A percentile compares a stretch with the other conserved stretches of the same genome.
phyloP scores from a whole-genome alignment of 2,113 vertebrate species.

The Chitala chitala region DNA sequence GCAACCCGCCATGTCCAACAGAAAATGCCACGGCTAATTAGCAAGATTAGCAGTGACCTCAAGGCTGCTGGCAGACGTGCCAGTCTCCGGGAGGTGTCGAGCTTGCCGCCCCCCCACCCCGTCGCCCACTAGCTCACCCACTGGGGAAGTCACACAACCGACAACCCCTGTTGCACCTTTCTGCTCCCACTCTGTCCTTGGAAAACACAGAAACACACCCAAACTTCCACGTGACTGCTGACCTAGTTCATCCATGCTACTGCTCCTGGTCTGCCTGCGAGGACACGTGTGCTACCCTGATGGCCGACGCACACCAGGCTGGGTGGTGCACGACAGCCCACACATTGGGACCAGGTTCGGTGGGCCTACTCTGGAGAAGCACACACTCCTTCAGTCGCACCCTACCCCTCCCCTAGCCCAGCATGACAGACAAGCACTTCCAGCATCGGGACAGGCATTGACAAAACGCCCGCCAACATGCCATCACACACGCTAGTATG shows the following conservation, averaged over 20 bases:
- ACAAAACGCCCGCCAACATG: conserved; percentile 45
- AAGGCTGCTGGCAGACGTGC: neutral
- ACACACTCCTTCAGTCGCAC: neutral
- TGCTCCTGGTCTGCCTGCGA: too few species aligned
- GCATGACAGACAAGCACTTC: conserved; percentile 17
- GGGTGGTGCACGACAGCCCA: neutral
- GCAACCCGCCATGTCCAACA: neutral
- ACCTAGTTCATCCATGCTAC: too few species aligned
- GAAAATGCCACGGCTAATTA: conserved; percentile 11
- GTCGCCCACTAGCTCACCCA: neutral
- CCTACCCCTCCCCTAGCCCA: conserved; percentile 18
- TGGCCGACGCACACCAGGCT: neutral
- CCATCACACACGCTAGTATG: conserved; percentile 22
- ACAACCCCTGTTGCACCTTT: neutral
- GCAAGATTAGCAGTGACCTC: conserved; percentile 7
- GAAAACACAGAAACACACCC: neutral
- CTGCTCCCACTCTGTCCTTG: neutral
- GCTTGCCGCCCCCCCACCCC: too few species aligned
- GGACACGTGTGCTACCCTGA: neutral
- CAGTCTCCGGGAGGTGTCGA: neutral
- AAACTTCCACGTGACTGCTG: too few species aligned
- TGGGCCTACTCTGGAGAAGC: neutral
- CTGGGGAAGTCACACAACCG: neutral
- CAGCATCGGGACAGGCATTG: conserved; percentile 34
- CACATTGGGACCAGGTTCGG: neutral